Base-by-base conservation (phyloP, 2,113 vertebrate genomes). In the Odontophorus gujanensis region DNA sequence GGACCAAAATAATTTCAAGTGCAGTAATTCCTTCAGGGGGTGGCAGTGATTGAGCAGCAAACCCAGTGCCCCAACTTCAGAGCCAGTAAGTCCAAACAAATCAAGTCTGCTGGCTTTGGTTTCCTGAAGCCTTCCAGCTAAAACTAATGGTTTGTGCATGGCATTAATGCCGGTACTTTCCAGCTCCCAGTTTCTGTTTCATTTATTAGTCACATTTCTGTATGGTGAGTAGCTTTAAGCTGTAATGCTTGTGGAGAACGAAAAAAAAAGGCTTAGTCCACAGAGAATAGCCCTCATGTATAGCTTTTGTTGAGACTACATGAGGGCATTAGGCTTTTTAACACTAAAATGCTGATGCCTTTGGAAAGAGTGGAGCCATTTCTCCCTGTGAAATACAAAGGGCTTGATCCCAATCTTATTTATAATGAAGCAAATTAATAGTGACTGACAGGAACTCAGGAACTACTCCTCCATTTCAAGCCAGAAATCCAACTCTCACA, bases 391-490 rank as follows among this genome's bases (percentile, higher is more conserved):
- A 86, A 88, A 86, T 81, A 51, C 1, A 1, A 89, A 89, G 42
- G 25, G 32, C 17, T 82, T 77, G 50, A 87, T 92, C 24, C 16
- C 16, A 85, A 75, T 82, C 36, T 61, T 57, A 51, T 73, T 82
- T 79, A 51, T 43, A 92, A 80, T 57, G 57, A 78, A 82, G 32
- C 59, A 93, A 93, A 91, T 83, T 77, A 84, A 40, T 21, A 82
- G 32, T 85, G 59, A 87, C 47, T 83, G 68, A 68, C 68, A 63
- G 38, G 59, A 87, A 34, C 9, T 32, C 43, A 51, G 79, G 22
- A 51, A 75, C 4, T 85, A 51, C 40, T 82, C 51, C 47, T 68
- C 11, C 73, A 61, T 91, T 93, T 81, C 59, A 71, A 74, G 47
- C 5, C 75, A 81, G 68, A 30, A 36, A 87, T 59, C 10, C 59